Evolutionary conservation across 2,888 invertebrate species (phyloP), one percentile per base, ranked within the genome.

Genomic region (Tetragnatha montana): DNA sequence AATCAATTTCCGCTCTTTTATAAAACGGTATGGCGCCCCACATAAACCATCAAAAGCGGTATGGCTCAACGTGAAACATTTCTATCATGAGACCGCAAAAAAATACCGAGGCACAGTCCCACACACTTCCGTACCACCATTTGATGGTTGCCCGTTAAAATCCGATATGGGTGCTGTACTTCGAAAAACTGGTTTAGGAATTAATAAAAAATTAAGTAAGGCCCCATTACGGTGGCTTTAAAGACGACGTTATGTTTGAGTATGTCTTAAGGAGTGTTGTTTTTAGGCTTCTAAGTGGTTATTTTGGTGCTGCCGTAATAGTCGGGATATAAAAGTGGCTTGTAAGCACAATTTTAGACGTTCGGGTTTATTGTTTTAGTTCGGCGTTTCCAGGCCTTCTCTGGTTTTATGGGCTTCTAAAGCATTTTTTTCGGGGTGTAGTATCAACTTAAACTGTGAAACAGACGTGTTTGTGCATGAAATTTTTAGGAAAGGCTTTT

Each of bases 191-290:
- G 60, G 35, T 81, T 87, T 75, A 69, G 49, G 74, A 87, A 87
- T 87, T 81, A 87, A 87, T 87, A 87, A 87, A 87, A 35, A 87
- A 87, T 87, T 81, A 81, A 87, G 75, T 81, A 74, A 60, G 21
- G 81, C n/a, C 49, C 35, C 21, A 60, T 60, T 60, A 60, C 35
- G 4, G 60, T 60, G 60, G 12, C 12, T 74, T 74, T 74, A 10
- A 35, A 8, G 74, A 17, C 60, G 60, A 73, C 73, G 73, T 19
- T 35, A 49, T 73, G 82, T 51, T 80, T 80, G 8, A 51, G 74
- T 47, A 35, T 47, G 68, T 83, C n/a, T 60, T 60, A 60, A 60
- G 10, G 60, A 17, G 60, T 17, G 60, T 17, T 60, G 17, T 60
- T 60, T 60, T 60, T 8, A 17, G 17, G 60, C 60, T 17, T 4